Conservation (phyloP, 2,113 vertebrate genomes). For the Phoenicopterus ruber region DNA sequence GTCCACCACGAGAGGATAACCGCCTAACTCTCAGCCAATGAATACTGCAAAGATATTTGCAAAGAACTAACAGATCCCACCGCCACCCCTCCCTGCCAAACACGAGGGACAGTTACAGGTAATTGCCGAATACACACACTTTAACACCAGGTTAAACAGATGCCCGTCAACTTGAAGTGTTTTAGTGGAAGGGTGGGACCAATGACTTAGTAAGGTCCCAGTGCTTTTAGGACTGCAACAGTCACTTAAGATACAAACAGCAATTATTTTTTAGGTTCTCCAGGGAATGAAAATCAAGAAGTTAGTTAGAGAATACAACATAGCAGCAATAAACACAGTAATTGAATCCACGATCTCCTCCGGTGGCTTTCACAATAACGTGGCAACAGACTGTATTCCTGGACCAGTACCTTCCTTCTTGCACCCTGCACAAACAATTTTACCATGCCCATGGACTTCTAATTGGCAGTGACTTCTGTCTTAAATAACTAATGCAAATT, state of each 20-base stretch:
- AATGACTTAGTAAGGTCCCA: background rate
- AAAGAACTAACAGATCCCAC: background rate
- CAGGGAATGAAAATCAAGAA: slow-evolving; percentile 1
- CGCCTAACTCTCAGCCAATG: background rate
- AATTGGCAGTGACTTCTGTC: background rate
- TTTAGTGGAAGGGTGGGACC: background rate
- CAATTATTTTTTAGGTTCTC: background rate
- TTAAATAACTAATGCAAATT: slow-evolving; percentile 20
- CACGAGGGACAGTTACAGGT: background rate
- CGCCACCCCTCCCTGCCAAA: background rate
- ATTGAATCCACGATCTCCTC: slow-evolving; percentile 31
- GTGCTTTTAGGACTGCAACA: background rate
- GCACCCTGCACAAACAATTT: background rate
- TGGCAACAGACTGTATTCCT: slow-evolving; percentile 11
- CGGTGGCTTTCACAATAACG: background rate
- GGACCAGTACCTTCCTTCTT: background rate
- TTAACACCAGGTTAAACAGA: background rate
- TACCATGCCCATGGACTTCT: background rate
- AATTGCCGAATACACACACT: background rate
- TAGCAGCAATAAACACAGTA: background rate
- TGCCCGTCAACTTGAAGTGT: background rate
- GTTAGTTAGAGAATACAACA: background rate
- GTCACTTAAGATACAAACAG: background rate
- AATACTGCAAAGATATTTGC: background rate
- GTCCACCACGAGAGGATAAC: background rate